Conservation (phyloP, 2,113 vertebrate species). For the Entelurus aequoreus region DNA sequence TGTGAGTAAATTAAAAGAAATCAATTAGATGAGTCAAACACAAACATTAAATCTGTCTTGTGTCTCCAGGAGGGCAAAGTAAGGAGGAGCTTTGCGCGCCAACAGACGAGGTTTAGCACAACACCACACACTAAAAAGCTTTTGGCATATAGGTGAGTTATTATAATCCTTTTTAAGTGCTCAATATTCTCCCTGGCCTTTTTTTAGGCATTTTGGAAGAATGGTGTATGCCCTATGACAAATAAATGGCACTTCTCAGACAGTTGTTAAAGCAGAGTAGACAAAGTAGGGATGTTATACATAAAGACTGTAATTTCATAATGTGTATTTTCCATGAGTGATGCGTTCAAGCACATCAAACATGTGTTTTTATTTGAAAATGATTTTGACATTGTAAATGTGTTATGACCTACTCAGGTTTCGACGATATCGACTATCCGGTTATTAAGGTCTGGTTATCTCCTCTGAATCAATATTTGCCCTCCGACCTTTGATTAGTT, state of each 20-base stretch:
- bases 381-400: too few species aligned
- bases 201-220: neutral
- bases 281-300: neutral
- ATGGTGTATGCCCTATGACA: neutral
- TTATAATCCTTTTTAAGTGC: neutral
- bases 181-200: neutral
- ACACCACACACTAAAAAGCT: neutral
- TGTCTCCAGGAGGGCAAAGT: slow-evolving; percentile 18
- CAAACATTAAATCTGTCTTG: slow-evolving; percentile 52
- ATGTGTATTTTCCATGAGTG: neutral
- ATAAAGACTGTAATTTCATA: neutral
- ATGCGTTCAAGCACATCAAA: neutral
- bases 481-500: slow-evolving; percentile 30
- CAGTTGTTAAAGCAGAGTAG: neutral
- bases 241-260: neutral
- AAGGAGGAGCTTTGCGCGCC: too few species aligned
- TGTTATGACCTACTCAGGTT: slow-evolving; percentile 2
- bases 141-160: neutral
- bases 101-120: neutral
- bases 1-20: slow-evolving; percentile 63
- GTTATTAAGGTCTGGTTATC: slow-evolving; percentile 17
- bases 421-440: slow-evolving; percentile 24
- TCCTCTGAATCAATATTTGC: slow-evolving; percentile 26
- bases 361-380: neutral
- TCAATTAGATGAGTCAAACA: slow-evolving; percentile 56